Conservation (phyloP, 2,113 vertebrate genomes). For the Coreoperca whiteheadi region DNA sequence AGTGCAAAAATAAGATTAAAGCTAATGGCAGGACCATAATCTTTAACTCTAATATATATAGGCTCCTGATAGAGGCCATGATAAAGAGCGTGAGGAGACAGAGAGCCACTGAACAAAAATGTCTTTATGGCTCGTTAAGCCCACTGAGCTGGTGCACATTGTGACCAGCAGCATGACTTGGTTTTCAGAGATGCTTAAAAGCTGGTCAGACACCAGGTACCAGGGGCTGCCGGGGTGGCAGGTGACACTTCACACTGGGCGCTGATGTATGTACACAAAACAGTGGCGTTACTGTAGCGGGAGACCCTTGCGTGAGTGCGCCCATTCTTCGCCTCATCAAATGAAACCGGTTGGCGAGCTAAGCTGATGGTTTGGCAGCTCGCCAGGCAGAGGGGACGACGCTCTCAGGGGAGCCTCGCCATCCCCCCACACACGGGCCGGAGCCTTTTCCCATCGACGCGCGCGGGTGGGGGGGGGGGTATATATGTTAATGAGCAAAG, state of each 20-base stretch:
- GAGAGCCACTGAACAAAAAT: not conserved
- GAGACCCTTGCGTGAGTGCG: conserved; percentile 63
- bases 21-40: not conserved
- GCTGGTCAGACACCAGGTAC: conserved; percentile 14
- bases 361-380: conserved; percentile 67
- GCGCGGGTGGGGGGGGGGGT: not conserved
- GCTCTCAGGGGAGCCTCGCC: conserved; percentile 35
- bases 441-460: conserved; percentile 28
- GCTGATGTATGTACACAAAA: conserved; percentile 60
- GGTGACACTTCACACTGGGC: conserved; percentile 41
- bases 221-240: conserved; percentile 40
- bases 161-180: not conserved
- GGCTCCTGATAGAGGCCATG: not conserved
- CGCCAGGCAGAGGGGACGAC: conserved; percentile 48
- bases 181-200: conserved; percentile 1
- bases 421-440: not conserved
- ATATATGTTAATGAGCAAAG: conserved; percentile 3
- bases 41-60: not conserved
- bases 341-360: conserved; percentile 59
- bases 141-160: conserved; percentile 15
- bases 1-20: not conserved
- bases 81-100: not conserved
- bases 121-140: not conserved
- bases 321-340: conserved; percentile 64
- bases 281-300: conserved; percentile 68